Evolutionary conservation across 2,888 invertebrate genomes (phyloP).

Genomic region (Ctena decussata): DNA sequence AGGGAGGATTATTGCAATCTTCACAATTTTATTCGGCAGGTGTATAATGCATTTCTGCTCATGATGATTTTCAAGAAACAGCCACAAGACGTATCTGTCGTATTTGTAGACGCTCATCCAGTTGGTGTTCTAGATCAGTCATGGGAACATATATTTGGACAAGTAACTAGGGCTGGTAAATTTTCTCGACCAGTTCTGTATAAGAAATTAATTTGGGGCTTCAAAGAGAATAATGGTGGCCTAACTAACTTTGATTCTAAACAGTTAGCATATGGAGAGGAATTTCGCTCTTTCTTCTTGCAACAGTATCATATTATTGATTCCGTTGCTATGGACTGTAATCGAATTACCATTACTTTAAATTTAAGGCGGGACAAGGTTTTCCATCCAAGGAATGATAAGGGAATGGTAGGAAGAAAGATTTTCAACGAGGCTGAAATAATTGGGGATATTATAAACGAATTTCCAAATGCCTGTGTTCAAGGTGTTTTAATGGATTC

Average conservation of each 20-base stretch:
- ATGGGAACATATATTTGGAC: slow-evolving; percentile 76
- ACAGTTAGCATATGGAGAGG: slow-evolving; percentile 70
- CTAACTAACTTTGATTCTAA: slow-evolving; percentile 64
- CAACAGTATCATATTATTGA: slow-evolving; percentile 51
- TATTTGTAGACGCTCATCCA: slow-evolving; percentile 80
- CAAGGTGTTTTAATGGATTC: slow-evolving; percentile 76
- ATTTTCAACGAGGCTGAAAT: slow-evolving; percentile 80
- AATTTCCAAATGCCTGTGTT: slow-evolving; percentile 62
- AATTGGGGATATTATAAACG: slow-evolving; percentile 43
- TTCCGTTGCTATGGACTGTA: slow-evolving; percentile 61
- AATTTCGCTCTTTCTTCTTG: slow-evolving; percentile 77
- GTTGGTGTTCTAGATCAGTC: slow-evolving; percentile 70
- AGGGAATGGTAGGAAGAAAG: slow-evolving; percentile 78
- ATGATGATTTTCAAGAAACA: slow-evolving; percentile 57
- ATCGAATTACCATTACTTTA: slow-evolving; percentile 68
- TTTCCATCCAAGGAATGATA: slow-evolving; percentile 81
- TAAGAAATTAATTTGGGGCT: slow-evolving; percentile 71
- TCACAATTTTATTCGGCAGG: slow-evolving; percentile 68
- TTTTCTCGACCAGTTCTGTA: slow-evolving; percentile 56
- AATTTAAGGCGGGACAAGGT: slow-evolving; percentile 79
- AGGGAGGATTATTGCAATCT: slow-evolving; percentile 75
- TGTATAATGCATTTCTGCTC: slow-evolving; percentile 69
- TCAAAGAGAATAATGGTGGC: slow-evolving; percentile 72
- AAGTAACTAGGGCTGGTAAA: slow-evolving; percentile 64
- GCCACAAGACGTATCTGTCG: slow-evolving; percentile 67